Evolutionary conservation across 2,113 vertebrate genomes (phyloP).

Genomic region (Lasiurus cinereus): DNA sequence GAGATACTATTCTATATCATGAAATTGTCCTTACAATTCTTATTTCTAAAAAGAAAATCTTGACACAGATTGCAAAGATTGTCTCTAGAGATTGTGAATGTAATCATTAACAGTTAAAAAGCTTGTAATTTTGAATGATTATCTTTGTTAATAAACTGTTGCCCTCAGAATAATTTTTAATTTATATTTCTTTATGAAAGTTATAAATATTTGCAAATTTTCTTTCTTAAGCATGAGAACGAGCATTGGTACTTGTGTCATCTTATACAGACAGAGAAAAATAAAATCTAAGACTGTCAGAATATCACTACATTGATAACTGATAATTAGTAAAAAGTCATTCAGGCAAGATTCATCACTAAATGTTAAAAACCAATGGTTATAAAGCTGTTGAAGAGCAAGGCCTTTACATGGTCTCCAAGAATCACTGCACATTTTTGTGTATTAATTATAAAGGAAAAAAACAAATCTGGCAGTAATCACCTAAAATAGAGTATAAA

Average conservation of each 20-base stretch:
- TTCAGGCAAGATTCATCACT: background rate
- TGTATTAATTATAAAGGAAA: constrained; percentile 32
- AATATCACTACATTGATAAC: background rate
- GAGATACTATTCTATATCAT: constrained; percentile 1
- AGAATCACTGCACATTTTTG: background rate
- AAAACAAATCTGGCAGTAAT: constrained; percentile 18
- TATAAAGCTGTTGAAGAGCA: background rate
- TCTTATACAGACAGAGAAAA: background rate
- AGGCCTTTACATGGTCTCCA: background rate
- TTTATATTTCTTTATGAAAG: constrained; percentile 20
- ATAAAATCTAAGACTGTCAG: background rate
- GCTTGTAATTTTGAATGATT: background rate
- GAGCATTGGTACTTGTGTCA: background rate
- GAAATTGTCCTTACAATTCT: constrained; percentile 25
- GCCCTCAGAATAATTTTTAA: constrained; percentile 45
- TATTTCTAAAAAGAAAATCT: constrained; percentile 44
- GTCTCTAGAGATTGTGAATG: background rate
- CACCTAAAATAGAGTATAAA: background rate
- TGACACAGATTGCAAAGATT: background rate
- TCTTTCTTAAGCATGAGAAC: constrained; percentile 27
- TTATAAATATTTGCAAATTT: background rate
- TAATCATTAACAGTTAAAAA: background rate
- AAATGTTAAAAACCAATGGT: background rate
- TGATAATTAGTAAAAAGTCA: background rate
- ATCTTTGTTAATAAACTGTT: background rate